Evolutionary conservation across 2,888 invertebrate genomes (phyloP).

Genomic region (Cylloceria caligata): DNA sequence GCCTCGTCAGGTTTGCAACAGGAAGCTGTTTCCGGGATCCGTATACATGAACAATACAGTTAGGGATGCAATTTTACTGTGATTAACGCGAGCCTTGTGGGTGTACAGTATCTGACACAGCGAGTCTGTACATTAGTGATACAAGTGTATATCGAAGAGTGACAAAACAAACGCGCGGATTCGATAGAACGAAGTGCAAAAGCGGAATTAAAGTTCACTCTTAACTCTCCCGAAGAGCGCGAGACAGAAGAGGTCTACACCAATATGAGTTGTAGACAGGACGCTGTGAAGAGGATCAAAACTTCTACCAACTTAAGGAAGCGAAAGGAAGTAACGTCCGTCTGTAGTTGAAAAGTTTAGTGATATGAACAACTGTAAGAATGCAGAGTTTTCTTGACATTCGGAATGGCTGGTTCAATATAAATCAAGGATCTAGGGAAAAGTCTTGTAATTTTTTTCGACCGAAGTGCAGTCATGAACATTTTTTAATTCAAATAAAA

Average conservation of each 20-base stretch:
- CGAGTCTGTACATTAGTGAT: not conserved
- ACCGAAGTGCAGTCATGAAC: slow-evolving; percentile 1
- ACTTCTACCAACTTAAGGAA: not conserved
- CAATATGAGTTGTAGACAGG: not conserved
- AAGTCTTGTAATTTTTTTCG: not conserved
- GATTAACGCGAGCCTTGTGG: not conserved
- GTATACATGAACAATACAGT: slow-evolving; percentile 7
- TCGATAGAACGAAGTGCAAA: slow-evolving; percentile 43
- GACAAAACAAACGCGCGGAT: slow-evolving; percentile 23
- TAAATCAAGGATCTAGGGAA: not conserved
- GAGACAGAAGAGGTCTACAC: not conserved
- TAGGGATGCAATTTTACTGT: slow-evolving; percentile 17
- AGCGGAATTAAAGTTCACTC: slow-evolving; percentile 61
- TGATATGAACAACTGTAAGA: slow-evolving; percentile 15
- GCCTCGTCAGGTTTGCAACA: slow-evolving; percentile 28
- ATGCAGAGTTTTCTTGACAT: slow-evolving; percentile 5
- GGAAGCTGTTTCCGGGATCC: not conserved
- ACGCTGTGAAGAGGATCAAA: not conserved
- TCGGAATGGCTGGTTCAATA: not conserved
- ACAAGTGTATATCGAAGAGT: slow-evolving; percentile 8
- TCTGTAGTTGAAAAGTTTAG: slow-evolving; percentile 5
- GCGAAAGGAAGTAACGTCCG: slow-evolving; percentile 4
- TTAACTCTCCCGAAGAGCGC: slow-evolving; percentile 7
- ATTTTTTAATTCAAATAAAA: not conserved
- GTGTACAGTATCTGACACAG: not conserved